phyloP scores from a whole-genome alignment of 2,888 invertebrate species.

The Acanthacorydalis orientalis region DNA sequence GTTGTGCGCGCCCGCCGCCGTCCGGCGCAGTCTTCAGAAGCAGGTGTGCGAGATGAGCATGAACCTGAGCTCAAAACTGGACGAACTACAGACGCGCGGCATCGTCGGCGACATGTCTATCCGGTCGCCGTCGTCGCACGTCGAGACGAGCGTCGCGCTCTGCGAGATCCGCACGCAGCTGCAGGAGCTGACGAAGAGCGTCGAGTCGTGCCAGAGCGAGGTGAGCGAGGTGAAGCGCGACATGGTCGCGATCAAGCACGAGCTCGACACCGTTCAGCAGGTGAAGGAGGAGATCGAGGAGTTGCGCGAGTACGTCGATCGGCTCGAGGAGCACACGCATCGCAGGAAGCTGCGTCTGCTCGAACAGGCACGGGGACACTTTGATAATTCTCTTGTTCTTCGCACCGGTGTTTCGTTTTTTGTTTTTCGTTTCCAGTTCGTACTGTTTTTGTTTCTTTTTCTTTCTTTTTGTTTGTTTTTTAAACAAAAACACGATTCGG shows the following conservation, averaged over 20 bases:
- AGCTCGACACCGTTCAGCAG: slow-evolving; percentile 85
- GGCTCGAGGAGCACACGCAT: slow-evolving; percentile 82
- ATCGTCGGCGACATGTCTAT: slow-evolving; percentile 77
- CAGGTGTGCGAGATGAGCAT: slow-evolving; percentile 97
- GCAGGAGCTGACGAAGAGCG: slow-evolving; percentile 85
- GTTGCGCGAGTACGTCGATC: slow-evolving; percentile 78
- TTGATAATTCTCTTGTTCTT: neutral
- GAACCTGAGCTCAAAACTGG: slow-evolving; percentile 87
- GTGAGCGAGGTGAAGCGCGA: slow-evolving; percentile 87
- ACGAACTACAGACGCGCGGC: slow-evolving; percentile 72
- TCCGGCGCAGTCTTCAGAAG: slow-evolving; percentile 72
- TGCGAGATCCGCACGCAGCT: slow-evolving; percentile 86
- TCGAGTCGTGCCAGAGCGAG: slow-evolving; percentile 88
- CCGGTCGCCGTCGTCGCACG: slow-evolving; percentile 81
- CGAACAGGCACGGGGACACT: slow-evolving; percentile 58
- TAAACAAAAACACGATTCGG: too few species aligned
- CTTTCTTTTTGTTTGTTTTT: slow-evolving; percentile 9
- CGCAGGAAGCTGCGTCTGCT: slow-evolving; percentile 76
- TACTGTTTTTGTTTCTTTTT: slow-evolving; percentile 16
- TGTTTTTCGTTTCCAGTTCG: neutral
- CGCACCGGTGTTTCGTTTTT: neutral
- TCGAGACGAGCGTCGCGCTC: slow-evolving; percentile 85
- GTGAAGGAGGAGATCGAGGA: slow-evolving; percentile 92
- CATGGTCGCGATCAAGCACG: slow-evolving; percentile 90
- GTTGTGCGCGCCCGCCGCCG: slow-evolving; percentile 1